Evolutionary conservation across 2,888 invertebrate species (phyloP), one percentile per base, ranked within the genome.

Genomic region (Trichacis sp.): DNA sequence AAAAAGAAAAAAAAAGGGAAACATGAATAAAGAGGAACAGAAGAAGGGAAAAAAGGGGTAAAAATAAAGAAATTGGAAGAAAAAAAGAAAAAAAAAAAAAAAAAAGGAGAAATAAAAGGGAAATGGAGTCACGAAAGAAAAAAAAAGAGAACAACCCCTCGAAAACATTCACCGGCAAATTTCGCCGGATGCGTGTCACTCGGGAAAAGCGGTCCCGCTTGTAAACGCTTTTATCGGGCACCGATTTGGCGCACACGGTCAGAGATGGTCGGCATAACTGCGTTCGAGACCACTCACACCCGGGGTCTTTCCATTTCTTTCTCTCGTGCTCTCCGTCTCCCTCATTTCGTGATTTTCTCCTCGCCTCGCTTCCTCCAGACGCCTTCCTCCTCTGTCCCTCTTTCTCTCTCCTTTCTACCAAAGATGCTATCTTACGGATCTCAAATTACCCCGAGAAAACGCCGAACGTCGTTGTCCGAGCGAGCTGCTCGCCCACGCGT

Each of bases 211-310:
- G 45, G 9, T 11, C 6, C 42, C 45, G 45, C 19, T 45, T 4
- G 45, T 20, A 47, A 24, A 12, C 46, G 46, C 33, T 20, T 57
- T 19, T 43, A 53, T 64, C 70, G 66, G 69, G 72, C 64, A 74
- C 73, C 74, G 67, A 70, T 73, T 75, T 69, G 73, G 72, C 72
- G 75, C 74, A 75, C 73, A 71, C 78, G 70, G 75, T 77, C 73
- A 68, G 76, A 79, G 77, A 78, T 77, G 79, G 75, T 78, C 80
- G 79, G 77, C 79, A 79, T 81, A 77, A 82, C 82, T 82, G 81
- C 79, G 77, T 74, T 73, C 75, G 75, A 73, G 76, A 69, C 73
- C 71, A 69, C 74, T 71, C 73, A 71, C 74, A 71, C 62, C 66
- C 30, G 54, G n/a, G 40, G 15, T 56, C 58, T 69, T 70, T 64